Percentiles rank a stretch among this genome's conserved stretches.
Evolutionary conservation across 2,888 invertebrate genomes (phyloP).

Genomic region (Amblyjoppa fuscipennis): DNA sequence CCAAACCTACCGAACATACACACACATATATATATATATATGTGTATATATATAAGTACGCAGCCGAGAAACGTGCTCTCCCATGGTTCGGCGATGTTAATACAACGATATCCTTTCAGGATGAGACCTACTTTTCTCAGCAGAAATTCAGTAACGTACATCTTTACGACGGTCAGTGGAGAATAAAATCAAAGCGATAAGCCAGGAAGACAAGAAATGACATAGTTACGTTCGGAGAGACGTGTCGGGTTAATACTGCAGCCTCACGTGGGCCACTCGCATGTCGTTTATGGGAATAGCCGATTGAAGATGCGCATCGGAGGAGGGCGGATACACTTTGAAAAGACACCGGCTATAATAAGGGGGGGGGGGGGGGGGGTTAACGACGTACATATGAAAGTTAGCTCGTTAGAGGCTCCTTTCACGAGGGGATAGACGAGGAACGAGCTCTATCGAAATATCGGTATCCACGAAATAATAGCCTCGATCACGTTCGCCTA

Average conservation of each 20-base stretch:
- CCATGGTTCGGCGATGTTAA: neutral
- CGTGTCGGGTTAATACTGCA: neutral
- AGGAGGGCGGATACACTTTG: too few species aligned
- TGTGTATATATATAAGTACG: neutral
- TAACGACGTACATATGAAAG: slow-evolving; percentile 11
- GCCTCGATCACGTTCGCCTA: slow-evolving; percentile 2
- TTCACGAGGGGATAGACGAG: slow-evolving; percentile 26
- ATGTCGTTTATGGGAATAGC: too few species aligned
- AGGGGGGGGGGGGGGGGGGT: neutral
- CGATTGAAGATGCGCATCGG: too few species aligned
- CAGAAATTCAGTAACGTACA: slow-evolving; percentile 1
- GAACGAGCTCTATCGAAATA: slow-evolving; percentile 19
- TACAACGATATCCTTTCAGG: slow-evolving; percentile 17
- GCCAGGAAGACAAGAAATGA: neutral
- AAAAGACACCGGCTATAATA: neutral
- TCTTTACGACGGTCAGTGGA: slow-evolving; percentile 6
- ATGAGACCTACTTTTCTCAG: slow-evolving; percentile 37
- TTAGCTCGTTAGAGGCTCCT: slow-evolving; percentile 28
- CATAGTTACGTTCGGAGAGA: neutral
- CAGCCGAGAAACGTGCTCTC: slow-evolving; percentile 22
- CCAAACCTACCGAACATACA: slow-evolving; percentile 7
- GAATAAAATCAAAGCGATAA: neutral
- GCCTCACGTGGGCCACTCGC: too few species aligned
- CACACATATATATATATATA: neutral
- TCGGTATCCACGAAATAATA: neutral